Percentiles rank a stretch among this genome's conserved stretches.
These are phyloP conservation scores for Cartodere bifasciata DNA, from an alignment of 2,888 invertebrate species.

Conservation along the genomic window DNA sequence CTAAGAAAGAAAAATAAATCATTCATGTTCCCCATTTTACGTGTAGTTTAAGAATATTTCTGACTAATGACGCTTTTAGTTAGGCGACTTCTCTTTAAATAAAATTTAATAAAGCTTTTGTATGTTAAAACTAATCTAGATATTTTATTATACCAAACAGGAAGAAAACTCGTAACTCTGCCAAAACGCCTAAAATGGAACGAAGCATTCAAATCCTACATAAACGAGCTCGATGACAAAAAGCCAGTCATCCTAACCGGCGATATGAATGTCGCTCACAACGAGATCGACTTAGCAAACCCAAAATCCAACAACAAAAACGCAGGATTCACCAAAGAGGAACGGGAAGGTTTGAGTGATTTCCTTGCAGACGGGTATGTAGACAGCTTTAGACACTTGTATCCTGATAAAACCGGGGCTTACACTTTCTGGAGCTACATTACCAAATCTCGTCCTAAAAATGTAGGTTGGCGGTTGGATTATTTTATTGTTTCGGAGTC, in stretches of 20 bases:
- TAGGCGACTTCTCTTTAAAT: slow-evolving; percentile 2
- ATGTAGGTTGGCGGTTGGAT: slow-evolving; percentile 96
- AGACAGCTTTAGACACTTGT: slow-evolving; percentile 75
- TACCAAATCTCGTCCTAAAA: slow-evolving; percentile 71
- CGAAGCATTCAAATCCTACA: slow-evolving; percentile 60
- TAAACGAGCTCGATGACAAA: slow-evolving; percentile 66
- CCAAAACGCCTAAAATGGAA: slow-evolving; percentile 88
- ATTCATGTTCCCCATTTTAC: no score
- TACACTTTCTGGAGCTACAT: slow-evolving; percentile 97
- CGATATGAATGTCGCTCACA: slow-evolving; percentile 95
- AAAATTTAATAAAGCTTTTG: background rate
- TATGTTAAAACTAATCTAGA: background rate
- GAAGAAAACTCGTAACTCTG: slow-evolving; percentile 74
- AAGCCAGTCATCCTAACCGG: slow-evolving; percentile 95
- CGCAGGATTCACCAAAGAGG: slow-evolving; percentile 93
- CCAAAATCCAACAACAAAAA: slow-evolving; percentile 86
- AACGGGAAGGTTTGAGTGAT: slow-evolving; percentile 81
- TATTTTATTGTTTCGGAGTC: slow-evolving; percentile 85
- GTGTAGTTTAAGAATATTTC: no score
- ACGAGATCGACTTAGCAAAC: slow-evolving; percentile 89
- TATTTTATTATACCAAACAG: slow-evolving; percentile 31
- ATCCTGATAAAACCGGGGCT: slow-evolving; percentile 69
- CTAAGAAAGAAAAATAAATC: no score
- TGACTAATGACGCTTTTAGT: no score
- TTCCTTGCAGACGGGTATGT: slow-evolving; percentile 71